Evolutionary conservation across 2,888 invertebrate species (phyloP).

Genomic region (Helicoverpa assulta): DNA sequence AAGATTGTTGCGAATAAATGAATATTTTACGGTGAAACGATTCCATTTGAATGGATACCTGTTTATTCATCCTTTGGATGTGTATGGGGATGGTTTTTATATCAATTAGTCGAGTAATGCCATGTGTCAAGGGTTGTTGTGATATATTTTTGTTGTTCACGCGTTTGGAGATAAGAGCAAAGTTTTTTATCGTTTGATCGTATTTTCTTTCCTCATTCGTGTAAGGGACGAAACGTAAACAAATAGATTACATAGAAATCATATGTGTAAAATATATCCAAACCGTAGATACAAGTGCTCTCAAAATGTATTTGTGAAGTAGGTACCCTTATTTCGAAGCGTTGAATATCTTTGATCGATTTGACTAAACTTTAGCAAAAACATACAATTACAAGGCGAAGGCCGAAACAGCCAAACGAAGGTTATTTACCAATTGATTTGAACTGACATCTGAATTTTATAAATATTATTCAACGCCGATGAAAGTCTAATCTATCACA

Average conservation of each 20-base stretch:
- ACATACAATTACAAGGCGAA: no score
- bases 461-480: background rate
- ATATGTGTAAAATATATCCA: background rate
- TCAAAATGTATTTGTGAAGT: no score
- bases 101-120: slow-evolving; percentile 32
- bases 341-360: no score
- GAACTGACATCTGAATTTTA: background rate
- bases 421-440: no score
- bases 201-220: background rate
- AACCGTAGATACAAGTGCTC: no score
- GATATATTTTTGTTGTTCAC: slow-evolving; percentile 17
- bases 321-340: no score
- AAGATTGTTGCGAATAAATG: slow-evolving; percentile 78
- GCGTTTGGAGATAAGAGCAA: slow-evolving; percentile 18
- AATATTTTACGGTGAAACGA: slow-evolving; percentile 68
- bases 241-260: slow-evolving; percentile 14
- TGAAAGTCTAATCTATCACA: background rate
- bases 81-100: slow-evolving; percentile 29
- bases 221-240: background rate
- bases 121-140: slow-evolving; percentile 37
- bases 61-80: slow-evolving; percentile 13
- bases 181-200: slow-evolving; percentile 36
- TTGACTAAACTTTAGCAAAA: no score
- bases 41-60: slow-evolving; percentile 47
- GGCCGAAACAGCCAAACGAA: no score